Evolutionary conservation across 2,113 vertebrate genomes (phyloP), one percentile per base, ranked within the genome.

Genomic region (Tauraco erythrolophus): DNA sequence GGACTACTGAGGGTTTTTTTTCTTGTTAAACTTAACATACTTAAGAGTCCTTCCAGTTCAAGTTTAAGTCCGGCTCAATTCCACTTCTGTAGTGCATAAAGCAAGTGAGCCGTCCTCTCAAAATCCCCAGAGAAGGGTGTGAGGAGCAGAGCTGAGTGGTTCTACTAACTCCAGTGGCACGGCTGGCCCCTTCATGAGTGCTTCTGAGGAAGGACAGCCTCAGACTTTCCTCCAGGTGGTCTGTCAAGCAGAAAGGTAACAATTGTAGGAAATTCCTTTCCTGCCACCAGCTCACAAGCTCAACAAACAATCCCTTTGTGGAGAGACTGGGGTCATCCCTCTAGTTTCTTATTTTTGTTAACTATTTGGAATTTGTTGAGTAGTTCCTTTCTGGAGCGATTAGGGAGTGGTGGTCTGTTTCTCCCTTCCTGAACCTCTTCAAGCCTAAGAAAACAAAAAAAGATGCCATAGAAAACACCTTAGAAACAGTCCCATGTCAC

Each of bases 261-360:
- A 96, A 97, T 94, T 90, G 90, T 58, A 97, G 96, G 96, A 97
- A 96, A 92, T 92, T 83, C 81, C 39, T 96, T 95, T 88, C 75
- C 74, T 85, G 62, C 37, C 66, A 46, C 78, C 74, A 93, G 62
- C 50, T 83, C 53, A 71, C 19, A 94, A 92, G 23, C 78, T 96
- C 92, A 87, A 96, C 65, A 97, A 91, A 89, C 93, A 82, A n/a
- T 53, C 45, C 33, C 23, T 83, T 83, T 80, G 53, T 74, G 46
- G 57, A 84, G 66, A 56, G n/a, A 43, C 45, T 72, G 66, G 90
- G 50, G 54, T 85, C 90, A 46, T 93, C 92, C 43, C 39, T 93
- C 22, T 80, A 23, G 46, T 58, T 90, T 51, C 58, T 85, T 72
- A 54, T 28, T 93, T 71, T 76, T 70, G 37, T 87, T 57, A 76